Evolutionary conservation across 2,113 vertebrate genomes (phyloP).

Genomic region (Dasyprocta punctata): DNA sequence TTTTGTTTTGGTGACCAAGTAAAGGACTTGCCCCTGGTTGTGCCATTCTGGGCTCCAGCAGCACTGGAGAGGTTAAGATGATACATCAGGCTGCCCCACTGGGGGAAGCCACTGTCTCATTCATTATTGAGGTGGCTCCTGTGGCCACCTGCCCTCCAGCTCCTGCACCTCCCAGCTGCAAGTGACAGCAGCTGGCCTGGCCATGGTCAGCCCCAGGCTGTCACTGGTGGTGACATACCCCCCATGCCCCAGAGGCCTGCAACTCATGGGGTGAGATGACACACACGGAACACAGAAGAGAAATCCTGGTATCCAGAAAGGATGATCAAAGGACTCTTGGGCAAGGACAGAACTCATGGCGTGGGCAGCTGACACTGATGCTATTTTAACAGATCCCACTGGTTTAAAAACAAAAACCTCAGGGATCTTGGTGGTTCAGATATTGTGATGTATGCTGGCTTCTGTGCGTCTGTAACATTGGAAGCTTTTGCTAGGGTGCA

Average conservation of each 20-base stretch:
- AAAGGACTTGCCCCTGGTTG: not conserved
- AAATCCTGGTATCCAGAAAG: not conserved
- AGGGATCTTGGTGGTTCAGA: not conserved
- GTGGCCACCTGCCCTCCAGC: no score
- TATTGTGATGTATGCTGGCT: accelerated
- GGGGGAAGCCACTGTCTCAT: not conserved
- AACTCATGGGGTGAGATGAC: not conserved
- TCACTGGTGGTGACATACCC: not conserved
- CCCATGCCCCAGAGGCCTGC: not conserved
- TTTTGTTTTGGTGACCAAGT: not conserved
- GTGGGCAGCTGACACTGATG: not conserved
- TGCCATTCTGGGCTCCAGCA: accelerated
- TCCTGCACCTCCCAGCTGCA: not conserved
- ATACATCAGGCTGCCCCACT: not conserved
- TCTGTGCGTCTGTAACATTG: not conserved
- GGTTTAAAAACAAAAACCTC: not conserved
- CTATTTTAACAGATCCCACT: not conserved
- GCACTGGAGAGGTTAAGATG: no score
- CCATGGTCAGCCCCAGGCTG: not conserved
- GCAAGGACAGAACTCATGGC: not conserved
- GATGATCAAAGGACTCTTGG: not conserved
- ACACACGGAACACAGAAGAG: not conserved
- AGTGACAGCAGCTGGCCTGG: not conserved
- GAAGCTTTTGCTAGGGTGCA: not conserved
- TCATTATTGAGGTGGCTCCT: not conserved